These are phyloP conservation scores for Menidia beryllina DNA, from an alignment of 2,113 vertebrate species.

Conservation along the genomic window DNA sequence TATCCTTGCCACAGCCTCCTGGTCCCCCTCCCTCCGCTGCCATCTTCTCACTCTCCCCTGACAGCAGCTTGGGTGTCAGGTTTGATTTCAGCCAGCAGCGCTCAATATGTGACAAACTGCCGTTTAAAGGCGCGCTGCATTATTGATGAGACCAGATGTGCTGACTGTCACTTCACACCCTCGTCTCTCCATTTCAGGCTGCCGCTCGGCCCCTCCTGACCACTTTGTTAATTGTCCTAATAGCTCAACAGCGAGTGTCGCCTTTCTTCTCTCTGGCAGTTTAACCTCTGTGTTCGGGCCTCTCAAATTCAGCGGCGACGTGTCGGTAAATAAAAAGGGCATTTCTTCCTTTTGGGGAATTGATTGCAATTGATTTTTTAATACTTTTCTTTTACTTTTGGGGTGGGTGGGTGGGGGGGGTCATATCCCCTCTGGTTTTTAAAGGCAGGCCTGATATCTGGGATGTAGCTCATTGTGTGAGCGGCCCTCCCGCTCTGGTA, in stretches of 20 bases:
- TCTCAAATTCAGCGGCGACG: conserved; percentile 38
- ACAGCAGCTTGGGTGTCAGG: conserved; percentile 78
- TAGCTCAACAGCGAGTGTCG: conserved; percentile 62
- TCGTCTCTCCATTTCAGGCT: conserved; percentile 56
- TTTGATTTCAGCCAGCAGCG: conserved; percentile 80
- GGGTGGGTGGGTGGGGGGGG: too few species aligned
- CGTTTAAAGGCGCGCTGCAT: conserved; percentile 82
- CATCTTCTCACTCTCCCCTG: conserved; percentile 59
- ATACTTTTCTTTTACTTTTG: background rate
- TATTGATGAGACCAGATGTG: conserved; percentile 86
- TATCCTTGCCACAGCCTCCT: conserved; percentile 18
- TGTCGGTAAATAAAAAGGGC: conserved; percentile 18
- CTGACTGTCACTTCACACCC: conserved; percentile 85
- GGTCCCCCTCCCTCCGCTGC: background rate
- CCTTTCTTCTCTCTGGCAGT: conserved; percentile 50
- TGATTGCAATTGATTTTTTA: conserved; percentile 8
- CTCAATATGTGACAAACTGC: conserved; percentile 84
- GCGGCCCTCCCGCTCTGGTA: too few species aligned
- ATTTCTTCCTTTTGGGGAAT: conserved; percentile 9
- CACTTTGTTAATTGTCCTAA: conserved; percentile 77
- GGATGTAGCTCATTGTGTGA: background rate
- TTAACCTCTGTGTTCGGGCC: conserved; percentile 29
- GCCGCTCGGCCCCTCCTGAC: conserved; percentile 58
- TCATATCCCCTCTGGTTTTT: conserved; percentile 2
- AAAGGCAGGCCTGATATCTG: background rate